A percentile compares a stretch with the other conserved stretches of the same genome.
Evolutionary conservation across 2,888 invertebrate genomes (phyloP).

Genomic region (Cataglyphis rosenhaueri): DNA sequence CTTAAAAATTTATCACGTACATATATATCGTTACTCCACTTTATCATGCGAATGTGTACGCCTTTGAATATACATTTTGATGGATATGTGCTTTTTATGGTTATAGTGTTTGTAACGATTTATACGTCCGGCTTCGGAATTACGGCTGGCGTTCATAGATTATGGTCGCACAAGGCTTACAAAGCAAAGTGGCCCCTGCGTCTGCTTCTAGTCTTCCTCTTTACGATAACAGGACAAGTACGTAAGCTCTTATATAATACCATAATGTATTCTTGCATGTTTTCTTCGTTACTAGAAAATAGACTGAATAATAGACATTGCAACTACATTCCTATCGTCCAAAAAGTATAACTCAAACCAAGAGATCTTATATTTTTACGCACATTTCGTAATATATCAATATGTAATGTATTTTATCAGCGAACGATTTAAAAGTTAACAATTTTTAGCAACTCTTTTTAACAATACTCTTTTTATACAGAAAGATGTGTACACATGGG

Average conservation of each 20-base stretch:
- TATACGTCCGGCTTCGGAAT: conserved; percentile 93
- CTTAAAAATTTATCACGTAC: neutral
- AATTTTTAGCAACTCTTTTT: neutral
- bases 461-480: conserved; percentile 79
- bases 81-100: neutral
- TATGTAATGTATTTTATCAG: neutral
- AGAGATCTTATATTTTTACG: neutral
- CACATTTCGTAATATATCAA: neutral
- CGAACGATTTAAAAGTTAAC: neutral
- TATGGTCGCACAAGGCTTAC: conserved; percentile 94
- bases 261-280: neutral
- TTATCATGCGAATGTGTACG: neutral
- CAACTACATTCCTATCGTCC: neutral
- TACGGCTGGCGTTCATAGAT: conserved; percentile 92
- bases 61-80: neutral
- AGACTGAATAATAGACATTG: neutral
- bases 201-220: conserved; percentile 89
- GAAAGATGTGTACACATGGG: conserved; percentile 95
- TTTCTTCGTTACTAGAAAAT: neutral
- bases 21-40: neutral
- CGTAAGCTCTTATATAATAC: conserved; percentile 67
- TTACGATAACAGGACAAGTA: conserved; percentile 93
- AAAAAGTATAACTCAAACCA: neutral
- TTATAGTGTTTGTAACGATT: conserved; percentile 88
- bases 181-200: conserved; percentile 90